Percentiles rank a stretch among this genome's conserved stretches.
These are phyloP conservation scores for Drosophila meridionalis DNA, from an alignment of 2,888 invertebrate genomes.

Conservation along the genomic window DNA sequence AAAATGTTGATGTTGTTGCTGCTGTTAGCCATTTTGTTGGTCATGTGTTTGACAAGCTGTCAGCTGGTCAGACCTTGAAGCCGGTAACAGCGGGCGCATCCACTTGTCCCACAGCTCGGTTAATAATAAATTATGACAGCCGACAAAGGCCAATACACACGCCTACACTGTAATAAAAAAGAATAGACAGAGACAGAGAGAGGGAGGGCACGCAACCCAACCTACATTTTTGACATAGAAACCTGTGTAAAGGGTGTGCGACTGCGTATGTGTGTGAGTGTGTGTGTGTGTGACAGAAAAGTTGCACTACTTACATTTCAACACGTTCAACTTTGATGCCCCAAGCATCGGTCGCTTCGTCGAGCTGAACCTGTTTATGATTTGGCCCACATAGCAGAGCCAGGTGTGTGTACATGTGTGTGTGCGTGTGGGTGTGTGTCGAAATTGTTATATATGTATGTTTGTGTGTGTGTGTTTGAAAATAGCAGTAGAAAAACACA, in stretches of 20 bases:
- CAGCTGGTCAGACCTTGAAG: conserved; percentile 31
- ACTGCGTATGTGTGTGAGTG: conserved; percentile 17
- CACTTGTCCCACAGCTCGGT: conserved; percentile 57
- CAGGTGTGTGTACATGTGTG: conserved; percentile 51
- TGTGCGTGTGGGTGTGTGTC: conserved; percentile 14
- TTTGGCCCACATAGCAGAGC: conserved; percentile 64
- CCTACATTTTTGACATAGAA: conserved; percentile 66
- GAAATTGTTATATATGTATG: conserved; percentile 22
- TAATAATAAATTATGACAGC: conserved; percentile 77
- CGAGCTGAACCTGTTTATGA: conserved; percentile 88
- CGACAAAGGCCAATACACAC: conserved; percentile 56
- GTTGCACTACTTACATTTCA: conserved; percentile 92
- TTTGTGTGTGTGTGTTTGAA: conserved; percentile 42
- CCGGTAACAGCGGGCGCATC: conserved; percentile 34
- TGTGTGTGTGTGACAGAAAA: conserved; percentile 47
- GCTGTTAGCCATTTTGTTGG: conserved; percentile 51
- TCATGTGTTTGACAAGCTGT: conserved; percentile 74
- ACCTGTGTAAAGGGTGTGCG: conserved; percentile 28
- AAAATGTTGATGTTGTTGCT: conserved; percentile 16
- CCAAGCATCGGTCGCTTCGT: conserved; percentile 97
- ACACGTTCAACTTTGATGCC: conserved; percentile 98
- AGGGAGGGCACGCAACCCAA: conserved; percentile 15
- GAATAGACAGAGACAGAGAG: conserved; percentile 3
- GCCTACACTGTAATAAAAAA: conserved; percentile 40
- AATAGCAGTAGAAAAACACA: conserved; percentile 79